Conservation (phyloP, 2,797 vertebrate species). For the Taeniopygia guttata region DNA sequence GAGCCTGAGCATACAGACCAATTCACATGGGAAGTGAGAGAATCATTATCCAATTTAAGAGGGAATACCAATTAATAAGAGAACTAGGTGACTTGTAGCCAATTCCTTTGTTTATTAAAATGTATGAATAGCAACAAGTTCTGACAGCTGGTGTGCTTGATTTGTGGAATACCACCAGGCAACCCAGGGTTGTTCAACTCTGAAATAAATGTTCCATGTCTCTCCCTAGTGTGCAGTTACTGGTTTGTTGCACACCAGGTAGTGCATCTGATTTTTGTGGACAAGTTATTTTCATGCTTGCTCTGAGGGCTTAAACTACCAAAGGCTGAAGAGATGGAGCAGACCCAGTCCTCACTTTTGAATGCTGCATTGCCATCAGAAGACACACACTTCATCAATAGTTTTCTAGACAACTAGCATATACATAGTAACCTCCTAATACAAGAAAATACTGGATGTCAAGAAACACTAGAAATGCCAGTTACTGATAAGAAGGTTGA, state of each 20-base stretch:
- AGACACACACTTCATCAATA: background rate
- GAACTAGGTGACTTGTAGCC: background rate
- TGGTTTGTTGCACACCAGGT: background rate
- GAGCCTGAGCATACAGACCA: background rate
- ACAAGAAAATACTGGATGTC: background rate
- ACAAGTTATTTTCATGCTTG: fast-evolving
- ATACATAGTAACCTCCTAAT: background rate
- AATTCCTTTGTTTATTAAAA: background rate
- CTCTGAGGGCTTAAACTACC: background rate
- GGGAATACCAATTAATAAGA: background rate
- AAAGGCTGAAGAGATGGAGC: background rate
- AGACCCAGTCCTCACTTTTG: background rate
- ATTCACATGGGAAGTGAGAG: background rate
- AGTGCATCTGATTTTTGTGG: background rate
- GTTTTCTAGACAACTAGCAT: background rate
- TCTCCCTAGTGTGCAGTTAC: background rate
- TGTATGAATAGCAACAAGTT: background rate
- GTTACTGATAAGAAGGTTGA: background rate
- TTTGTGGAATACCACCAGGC: background rate
- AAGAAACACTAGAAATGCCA: background rate
- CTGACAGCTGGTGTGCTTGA: background rate
- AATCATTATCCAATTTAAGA: background rate
- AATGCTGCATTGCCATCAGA: background rate
- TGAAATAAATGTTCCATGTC: background rate
- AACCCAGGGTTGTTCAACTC: background rate